A percentile compares a stretch with the other conserved stretches of the same genome.
Conservation (phyloP, 2,797 vertebrate species). For the Hydrocynus forskahlii region DNA sequence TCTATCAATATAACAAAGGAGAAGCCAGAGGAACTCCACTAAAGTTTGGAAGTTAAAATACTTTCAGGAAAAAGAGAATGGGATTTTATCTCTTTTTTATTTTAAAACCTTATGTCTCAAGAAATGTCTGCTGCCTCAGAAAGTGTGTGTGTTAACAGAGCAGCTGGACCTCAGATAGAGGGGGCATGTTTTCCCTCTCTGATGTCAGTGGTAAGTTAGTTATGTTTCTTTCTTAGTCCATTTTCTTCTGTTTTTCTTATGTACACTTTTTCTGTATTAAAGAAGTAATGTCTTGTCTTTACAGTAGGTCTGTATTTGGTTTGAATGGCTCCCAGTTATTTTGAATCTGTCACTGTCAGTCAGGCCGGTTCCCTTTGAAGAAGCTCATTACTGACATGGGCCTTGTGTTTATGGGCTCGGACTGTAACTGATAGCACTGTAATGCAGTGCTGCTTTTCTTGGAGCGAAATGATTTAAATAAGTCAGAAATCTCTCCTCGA, state of each 20-base stretch:
- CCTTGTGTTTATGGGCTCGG: background rate
- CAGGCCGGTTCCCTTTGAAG: background rate
- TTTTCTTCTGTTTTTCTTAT: background rate
- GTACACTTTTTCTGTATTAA: background rate
- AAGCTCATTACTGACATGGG: background rate
- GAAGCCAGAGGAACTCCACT: background rate
- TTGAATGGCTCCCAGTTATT: background rate
- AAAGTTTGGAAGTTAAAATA: background rate
- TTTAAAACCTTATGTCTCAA: background rate
- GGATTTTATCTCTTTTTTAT: background rate
- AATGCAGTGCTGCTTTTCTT: background rate
- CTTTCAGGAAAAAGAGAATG: background rate
- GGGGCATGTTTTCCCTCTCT: slow-evolving; percentile 39
- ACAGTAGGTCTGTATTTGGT: background rate
- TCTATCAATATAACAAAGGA: slow-evolving; percentile 45
- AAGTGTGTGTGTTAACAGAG: background rate
- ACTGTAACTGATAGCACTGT: background rate
- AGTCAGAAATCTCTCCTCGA: background rate
- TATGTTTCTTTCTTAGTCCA: background rate
- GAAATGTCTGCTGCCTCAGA: background rate
- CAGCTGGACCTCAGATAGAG: background rate
- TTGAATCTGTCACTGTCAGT: background rate
- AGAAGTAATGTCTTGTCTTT: background rate
- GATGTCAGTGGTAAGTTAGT: slow-evolving; percentile 37
- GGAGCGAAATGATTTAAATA: background rate